phyloP scores from a whole-genome alignment of 2,797 vertebrate species.

The Enteromius argenteus region DNA sequence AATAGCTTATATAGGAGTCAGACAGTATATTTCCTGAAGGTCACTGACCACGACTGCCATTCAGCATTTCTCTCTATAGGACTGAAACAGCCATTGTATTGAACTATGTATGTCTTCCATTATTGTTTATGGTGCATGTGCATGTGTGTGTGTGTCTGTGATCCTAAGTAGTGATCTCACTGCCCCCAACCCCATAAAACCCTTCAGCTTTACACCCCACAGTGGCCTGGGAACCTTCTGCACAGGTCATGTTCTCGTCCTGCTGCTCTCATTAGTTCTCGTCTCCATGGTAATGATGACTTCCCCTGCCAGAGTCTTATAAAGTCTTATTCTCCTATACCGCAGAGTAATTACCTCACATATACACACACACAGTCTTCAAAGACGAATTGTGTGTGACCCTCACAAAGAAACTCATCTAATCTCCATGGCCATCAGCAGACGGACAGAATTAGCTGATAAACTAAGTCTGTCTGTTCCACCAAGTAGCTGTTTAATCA shows the following conservation, averaged over 20 bases:
- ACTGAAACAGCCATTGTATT: slow-evolving; percentile 56
- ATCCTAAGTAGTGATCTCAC: slow-evolving; percentile 16
- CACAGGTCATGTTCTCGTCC: slow-evolving; percentile 61
- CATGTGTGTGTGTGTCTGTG: slow-evolving; percentile 16
- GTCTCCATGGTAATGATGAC: slow-evolving; percentile 64
- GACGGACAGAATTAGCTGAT: neutral
- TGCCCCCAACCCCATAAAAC: neutral
- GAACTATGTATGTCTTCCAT: slow-evolving; percentile 65
- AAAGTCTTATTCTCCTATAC: slow-evolving; percentile 34
- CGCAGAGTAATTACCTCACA: slow-evolving; percentile 25
- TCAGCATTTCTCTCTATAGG: slow-evolving; percentile 4
- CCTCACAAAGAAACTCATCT: slow-evolving; percentile 17
- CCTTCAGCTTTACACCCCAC: neutral
- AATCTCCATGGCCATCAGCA: neutral
- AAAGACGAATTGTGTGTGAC: slow-evolving; percentile 30
- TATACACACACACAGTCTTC: neutral
- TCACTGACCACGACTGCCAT: neutral
- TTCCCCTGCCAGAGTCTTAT: slow-evolving; percentile 19
- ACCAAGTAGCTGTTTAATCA: neutral
- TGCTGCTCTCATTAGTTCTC: slow-evolving; percentile 63
- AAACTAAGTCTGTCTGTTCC: slow-evolving; percentile 2
- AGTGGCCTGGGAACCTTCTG: slow-evolving; percentile 71
- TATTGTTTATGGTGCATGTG: slow-evolving; percentile 56
- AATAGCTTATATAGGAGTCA: slow-evolving; percentile 11
- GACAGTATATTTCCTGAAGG: slow-evolving; percentile 15